Conservation (phyloP, 2,797 vertebrate species). For the Notoglanidium macrostoma region DNA sequence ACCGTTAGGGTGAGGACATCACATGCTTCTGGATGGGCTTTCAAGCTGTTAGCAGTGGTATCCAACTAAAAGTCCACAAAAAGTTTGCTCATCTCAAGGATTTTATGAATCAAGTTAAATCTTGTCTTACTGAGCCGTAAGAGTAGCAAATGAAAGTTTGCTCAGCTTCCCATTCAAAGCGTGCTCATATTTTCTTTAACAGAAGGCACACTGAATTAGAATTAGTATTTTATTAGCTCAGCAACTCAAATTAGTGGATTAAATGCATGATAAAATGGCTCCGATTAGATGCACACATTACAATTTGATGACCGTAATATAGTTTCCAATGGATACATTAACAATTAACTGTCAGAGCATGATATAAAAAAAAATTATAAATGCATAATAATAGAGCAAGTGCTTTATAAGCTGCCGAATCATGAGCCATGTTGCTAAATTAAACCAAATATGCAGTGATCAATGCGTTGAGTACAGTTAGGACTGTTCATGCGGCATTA, state of each 20-base stretch:
- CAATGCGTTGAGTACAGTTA: not conserved
- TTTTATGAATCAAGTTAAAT: not conserved
- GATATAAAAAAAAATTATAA: not conserved
- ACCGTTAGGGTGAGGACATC: not conserved
- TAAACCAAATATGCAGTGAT: not conserved
- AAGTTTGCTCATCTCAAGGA: conserved; percentile 26
- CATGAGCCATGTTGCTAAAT: not conserved
- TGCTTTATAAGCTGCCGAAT: not conserved
- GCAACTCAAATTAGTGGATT: not conserved
- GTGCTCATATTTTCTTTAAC: not conserved
- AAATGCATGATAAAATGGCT: not conserved
- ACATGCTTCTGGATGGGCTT: no score
- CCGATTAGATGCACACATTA: not conserved
- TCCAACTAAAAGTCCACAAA: conserved; percentile 29
- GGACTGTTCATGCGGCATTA: not conserved
- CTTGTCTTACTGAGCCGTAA: not conserved
- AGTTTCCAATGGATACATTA: not conserved
- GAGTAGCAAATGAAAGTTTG: not conserved
- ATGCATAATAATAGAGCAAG: not conserved
- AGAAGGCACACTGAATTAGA: not conserved
- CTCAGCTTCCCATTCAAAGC: not conserved
- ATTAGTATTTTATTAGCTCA: no score
- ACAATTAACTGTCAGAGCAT: not conserved
- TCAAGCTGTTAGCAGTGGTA: not conserved
- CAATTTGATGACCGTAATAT: not conserved